Evolutionary conservation across 2,888 invertebrate genomes (phyloP).

Genomic region (Imbricaverruca yamaguchii): DNA sequence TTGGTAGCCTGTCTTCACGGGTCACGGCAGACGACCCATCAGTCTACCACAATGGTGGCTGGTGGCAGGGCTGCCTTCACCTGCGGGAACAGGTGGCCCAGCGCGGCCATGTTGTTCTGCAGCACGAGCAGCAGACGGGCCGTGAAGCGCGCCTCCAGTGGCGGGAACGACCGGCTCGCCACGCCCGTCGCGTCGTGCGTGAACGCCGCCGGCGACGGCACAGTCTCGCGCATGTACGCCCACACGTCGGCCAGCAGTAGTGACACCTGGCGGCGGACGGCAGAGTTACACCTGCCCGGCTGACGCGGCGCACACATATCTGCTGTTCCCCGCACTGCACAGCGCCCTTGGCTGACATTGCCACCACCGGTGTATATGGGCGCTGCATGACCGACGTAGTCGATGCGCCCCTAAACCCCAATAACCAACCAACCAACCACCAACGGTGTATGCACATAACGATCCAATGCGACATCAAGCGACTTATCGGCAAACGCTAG

Average conservation of each 20-base stretch:
- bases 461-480: too few species aligned
- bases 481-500: too few species aligned
- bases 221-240: conserved; percentile 81
- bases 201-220: conserved; percentile 76
- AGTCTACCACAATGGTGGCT: background rate
- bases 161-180: background rate
- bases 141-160: background rate
- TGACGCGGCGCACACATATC: too few species aligned
- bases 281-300: too few species aligned
- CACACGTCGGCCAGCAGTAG: conserved; percentile 74
- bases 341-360: too few species aligned
- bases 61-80: background rate
- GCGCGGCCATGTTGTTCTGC: conserved; percentile 20
- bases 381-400: too few species aligned
- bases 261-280: conserved; percentile 53
- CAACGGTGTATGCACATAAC: too few species aligned
- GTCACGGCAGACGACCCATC: background rate
- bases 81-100: conserved; percentile 19
- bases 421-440: too few species aligned
- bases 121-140: conserved; percentile 6
- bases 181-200: conserved; percentile 47
- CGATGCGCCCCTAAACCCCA: too few species aligned
- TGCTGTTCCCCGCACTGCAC: too few species aligned
- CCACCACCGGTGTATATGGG: too few species aligned
- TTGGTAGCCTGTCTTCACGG: background rate